A percentile compares a stretch with the other conserved stretches of the same genome.
Conservation (phyloP, 2,113 vertebrate genomes). For the Psilopsiagon aurifrons region DNA sequence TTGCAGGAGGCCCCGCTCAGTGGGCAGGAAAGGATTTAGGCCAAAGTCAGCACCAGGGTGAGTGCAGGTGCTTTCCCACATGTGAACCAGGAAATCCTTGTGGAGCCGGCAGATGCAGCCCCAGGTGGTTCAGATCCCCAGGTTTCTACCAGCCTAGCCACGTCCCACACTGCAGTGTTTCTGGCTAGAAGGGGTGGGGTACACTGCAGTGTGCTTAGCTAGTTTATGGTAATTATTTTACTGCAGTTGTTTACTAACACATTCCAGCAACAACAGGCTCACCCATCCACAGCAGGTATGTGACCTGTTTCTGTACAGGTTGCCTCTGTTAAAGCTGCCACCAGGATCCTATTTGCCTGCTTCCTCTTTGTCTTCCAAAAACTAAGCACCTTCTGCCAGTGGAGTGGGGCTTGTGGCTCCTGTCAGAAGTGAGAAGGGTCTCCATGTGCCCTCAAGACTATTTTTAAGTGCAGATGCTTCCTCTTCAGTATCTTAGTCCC, state of each 20-base stretch:
- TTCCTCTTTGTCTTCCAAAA: neutral
- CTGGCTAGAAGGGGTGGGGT: neutral
- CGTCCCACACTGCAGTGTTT: neutral
- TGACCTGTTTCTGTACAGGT: neutral
- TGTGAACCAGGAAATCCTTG: neutral
- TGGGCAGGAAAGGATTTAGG: neutral
- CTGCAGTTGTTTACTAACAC: neutral
- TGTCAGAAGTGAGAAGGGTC: neutral
- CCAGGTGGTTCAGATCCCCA: neutral
- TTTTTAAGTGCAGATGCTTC: neutral
- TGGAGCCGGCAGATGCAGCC: neutral
- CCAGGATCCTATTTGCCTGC: neutral
- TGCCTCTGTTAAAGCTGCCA: neutral
- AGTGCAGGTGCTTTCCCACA: neutral
- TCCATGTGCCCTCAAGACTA: neutral
- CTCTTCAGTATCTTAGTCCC: neutral
- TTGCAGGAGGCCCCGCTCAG: neutral
- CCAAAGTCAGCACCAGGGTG: neutral
- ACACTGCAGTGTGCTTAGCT: neutral
- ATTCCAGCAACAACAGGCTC: neutral
- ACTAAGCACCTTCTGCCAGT: neutral
- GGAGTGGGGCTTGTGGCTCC: neutral
- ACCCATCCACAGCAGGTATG: rapidly evolving
- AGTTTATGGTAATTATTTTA: neutral
- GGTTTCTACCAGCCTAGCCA: neutral